A percentile compares a stretch with the other conserved stretches of the same genome.
phyloP scores from a whole-genome alignment of 2,797 vertebrate species.

The Leuciscus waleckii region DNA sequence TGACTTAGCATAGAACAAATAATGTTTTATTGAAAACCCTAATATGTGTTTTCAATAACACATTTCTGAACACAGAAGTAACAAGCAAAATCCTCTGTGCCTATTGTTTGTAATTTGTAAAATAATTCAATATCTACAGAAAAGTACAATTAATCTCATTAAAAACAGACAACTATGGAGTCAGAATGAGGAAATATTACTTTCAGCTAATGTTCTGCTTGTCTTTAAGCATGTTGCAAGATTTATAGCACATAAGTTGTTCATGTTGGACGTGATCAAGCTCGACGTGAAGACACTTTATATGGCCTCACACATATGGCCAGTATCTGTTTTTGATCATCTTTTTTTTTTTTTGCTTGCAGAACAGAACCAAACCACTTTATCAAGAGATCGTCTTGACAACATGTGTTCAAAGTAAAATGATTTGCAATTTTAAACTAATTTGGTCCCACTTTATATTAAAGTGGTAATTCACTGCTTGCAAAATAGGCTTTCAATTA shows the following conservation, averaged over 20 bases:
- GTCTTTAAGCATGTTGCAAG: constrained; percentile 4
- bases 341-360: neutral
- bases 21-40: too few relatives aligned
- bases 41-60: too few relatives aligned
- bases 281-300: neutral
- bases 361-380: neutral
- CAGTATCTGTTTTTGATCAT: neutral
- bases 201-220: neutral
- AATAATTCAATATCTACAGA: neutral
- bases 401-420: neutral
- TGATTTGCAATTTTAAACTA: neutral
- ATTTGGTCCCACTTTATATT: neutral
- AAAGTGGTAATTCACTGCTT: neutral
- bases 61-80: too few relatives aligned
- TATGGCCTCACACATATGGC: neutral
- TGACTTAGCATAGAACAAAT: too few relatives aligned
- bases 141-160: neutral
- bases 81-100: neutral
- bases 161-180: neutral
- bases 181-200: neutral
- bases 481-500: neutral
- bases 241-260: neutral
- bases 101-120: neutral
- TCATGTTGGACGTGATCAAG: neutral
- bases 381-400: neutral